Percentiles rank a stretch among this genome's conserved stretches.
Evolutionary conservation across 2,888 invertebrate genomes (phyloP).

Genomic region (Brachypalpus laphriformis): DNA sequence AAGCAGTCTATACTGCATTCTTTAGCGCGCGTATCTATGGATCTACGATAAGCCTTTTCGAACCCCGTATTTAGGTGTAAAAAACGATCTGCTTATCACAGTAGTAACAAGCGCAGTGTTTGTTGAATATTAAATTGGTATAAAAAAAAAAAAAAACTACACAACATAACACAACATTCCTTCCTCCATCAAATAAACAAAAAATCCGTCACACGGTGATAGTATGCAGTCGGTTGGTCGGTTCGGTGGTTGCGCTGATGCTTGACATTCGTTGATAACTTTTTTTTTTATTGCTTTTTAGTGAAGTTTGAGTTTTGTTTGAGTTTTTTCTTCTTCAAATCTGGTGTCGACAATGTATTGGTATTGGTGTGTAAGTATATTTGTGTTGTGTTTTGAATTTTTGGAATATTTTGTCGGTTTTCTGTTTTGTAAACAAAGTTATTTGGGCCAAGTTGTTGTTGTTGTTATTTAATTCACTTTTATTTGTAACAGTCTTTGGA

Average conservation of each 20-base stretch:
- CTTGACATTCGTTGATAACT: constrained; percentile 64
- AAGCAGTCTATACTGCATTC: constrained; percentile 27
- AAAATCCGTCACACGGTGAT: constrained; percentile 49
- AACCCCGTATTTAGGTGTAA: constrained; percentile 47
- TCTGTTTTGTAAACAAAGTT: constrained; percentile 67
- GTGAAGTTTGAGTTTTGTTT: constrained; percentile 48
- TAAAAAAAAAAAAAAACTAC: constrained; percentile 2
- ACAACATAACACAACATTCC: constrained; percentile 22
- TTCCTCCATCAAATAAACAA: constrained; percentile 47
- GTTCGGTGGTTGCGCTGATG: constrained; percentile 22
- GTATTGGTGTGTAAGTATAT: background rate
- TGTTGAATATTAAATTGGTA: constrained; percentile 50
- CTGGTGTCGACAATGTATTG: background rate
- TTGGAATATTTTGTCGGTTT: constrained; percentile 39
- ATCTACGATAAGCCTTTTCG: constrained; percentile 46
- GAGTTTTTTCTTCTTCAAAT: constrained; percentile 21
- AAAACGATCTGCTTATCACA: constrained; percentile 51
- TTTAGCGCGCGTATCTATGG: constrained; percentile 11
- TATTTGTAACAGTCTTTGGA: constrained; percentile 47
- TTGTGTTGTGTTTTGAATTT: constrained; percentile 51
- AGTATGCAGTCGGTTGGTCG: constrained; percentile 28
- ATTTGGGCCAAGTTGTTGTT: constrained; percentile 61
- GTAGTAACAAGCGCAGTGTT: constrained; percentile 55
- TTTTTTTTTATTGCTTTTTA: constrained; percentile 38
- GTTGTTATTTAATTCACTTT: constrained; percentile 48